phyloP scores from a whole-genome alignment of 2,113 vertebrate species.

The Patagioenas fasciata region DNA sequence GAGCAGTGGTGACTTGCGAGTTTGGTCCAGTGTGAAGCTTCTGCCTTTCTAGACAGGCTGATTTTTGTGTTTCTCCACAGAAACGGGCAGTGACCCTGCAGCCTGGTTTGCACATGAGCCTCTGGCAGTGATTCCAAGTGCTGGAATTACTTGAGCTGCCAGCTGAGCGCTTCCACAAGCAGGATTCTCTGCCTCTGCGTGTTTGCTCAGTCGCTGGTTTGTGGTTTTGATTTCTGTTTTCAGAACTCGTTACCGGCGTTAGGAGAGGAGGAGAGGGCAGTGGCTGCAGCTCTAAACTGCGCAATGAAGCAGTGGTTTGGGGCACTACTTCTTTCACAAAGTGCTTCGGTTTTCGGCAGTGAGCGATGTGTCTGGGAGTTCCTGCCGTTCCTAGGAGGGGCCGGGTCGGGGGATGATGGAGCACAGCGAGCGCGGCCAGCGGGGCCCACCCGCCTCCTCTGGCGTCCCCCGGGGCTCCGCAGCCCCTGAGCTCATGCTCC shows the following conservation, averaged over 20 bases:
- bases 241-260: background rate
- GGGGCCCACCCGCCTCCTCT: background rate
- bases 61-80: background rate
- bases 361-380: background rate
- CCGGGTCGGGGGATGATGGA: background rate
- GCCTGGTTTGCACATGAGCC: background rate
- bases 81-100: background rate
- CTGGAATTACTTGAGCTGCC: background rate
- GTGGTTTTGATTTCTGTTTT: background rate
- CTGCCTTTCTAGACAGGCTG: background rate
- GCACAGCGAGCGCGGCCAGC: background rate
- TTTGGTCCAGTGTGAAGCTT: background rate
- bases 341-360: background rate
- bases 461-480: background rate
- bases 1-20: background rate
- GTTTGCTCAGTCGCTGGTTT: background rate
- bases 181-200: background rate
- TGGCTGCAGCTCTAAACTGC: background rate
- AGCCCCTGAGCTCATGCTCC: conserved; percentile 33
- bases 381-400: background rate
- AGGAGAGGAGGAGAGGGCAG: background rate
- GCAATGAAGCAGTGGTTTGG: background rate
- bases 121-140: background rate
- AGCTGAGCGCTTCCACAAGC: background rate
- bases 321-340: background rate